Conservation (phyloP, 2,888 invertebrate genomes). For the Heliconius aoede region DNA sequence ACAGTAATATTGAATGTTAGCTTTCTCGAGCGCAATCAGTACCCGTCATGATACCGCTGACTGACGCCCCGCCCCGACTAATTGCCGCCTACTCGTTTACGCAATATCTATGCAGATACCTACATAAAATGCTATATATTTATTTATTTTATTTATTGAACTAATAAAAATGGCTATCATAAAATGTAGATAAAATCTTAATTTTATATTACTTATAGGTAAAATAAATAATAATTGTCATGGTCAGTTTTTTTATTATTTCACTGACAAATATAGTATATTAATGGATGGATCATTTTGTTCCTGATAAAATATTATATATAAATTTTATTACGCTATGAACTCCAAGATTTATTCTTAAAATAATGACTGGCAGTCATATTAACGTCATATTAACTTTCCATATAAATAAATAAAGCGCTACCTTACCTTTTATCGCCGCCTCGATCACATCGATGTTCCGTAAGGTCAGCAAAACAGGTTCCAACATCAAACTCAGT, state of each 20-base stretch:
- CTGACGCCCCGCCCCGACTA: constrained; percentile 64
- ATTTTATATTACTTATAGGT: neutral
- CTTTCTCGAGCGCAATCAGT: constrained; percentile 55
- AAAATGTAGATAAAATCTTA: neutral
- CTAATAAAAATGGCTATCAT: neutral
- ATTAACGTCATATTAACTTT: constrained; percentile 18
- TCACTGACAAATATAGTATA: neutral
- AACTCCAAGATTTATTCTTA: neutral
- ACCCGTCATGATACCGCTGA: constrained; percentile 56
- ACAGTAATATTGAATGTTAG: constrained; percentile 41
- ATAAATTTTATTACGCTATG: neutral
- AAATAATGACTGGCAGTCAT: constrained; percentile 5
- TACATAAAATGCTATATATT: constrained; percentile 49
- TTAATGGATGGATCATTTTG: neutral
- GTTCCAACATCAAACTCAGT: constrained; percentile 68
- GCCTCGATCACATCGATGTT: constrained; percentile 73
- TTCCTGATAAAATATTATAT: neutral
- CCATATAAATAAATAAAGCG: constrained; percentile 31
- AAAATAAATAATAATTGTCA: neutral
- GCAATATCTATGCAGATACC: constrained; percentile 61
- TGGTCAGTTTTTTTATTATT: neutral
- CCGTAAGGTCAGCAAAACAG: constrained; percentile 67
- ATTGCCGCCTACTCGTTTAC: constrained; percentile 77
- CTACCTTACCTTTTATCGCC: constrained; percentile 70
- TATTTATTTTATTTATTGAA: neutral